phyloP scores from a whole-genome alignment of 1,140 invertebrate species.

The Aphis craccivora region DNA sequence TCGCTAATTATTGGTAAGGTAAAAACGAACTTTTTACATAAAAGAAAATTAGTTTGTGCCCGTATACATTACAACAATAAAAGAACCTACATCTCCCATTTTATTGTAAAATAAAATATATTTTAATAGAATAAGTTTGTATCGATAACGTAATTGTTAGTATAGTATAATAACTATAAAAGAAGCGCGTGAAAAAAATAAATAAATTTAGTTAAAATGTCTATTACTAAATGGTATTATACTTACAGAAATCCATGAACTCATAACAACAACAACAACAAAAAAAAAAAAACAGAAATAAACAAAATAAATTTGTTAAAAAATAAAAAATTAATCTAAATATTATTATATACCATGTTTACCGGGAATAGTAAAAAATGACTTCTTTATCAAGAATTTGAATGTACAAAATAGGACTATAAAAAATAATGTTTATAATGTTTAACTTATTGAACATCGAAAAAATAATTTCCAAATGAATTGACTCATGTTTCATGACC shows the following conservation, averaged over 20 bases:
- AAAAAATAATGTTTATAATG: too few species aligned
- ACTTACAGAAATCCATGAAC: neutral
- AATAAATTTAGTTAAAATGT: neutral
- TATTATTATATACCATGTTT: neutral
- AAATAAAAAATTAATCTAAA: neutral
- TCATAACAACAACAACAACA: too few species aligned
- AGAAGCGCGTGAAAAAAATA: neutral
- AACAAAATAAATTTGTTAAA: neutral
- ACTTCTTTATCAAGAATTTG: too few species aligned
- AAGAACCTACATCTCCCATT: neutral
- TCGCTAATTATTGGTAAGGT: neutral
- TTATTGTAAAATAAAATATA: neutral
- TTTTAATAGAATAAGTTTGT: neutral
- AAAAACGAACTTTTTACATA: slow-evolving; percentile 26
- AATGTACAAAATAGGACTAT: too few species aligned
- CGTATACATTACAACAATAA: neutral
- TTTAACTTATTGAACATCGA: too few species aligned
- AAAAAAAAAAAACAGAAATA: too few species aligned
- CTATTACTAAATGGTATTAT: neutral
- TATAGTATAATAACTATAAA: neutral
- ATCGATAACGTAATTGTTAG: neutral
- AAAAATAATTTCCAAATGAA: too few species aligned
- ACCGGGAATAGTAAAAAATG: too few species aligned
- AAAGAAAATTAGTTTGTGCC: neutral
- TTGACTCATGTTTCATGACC: too few species aligned